Evolutionary conservation across 2,113 vertebrate genomes (phyloP), one percentile per base, ranked within the genome.

Genomic region (Oriolus oriolus): DNA sequence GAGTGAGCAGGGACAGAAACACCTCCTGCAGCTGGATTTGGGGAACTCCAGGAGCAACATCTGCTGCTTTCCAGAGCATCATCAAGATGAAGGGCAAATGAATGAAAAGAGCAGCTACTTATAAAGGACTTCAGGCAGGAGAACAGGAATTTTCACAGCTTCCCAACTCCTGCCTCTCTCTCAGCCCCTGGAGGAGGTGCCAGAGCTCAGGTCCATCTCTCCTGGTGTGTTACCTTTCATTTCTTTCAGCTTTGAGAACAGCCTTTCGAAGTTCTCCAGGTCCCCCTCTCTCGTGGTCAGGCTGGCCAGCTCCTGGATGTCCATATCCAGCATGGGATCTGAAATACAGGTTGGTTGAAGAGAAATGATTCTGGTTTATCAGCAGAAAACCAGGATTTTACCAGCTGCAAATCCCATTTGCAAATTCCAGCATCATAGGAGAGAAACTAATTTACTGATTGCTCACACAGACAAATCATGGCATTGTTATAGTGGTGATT

Each of bases 231-330:
- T 98, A 99, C 99, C 99, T 99, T 99, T 99, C 99, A 99, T 99
- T 97, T 99, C 99, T 93, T 99, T 99, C 87, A 99, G 97, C 98
- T 99, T 99, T 63, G 99, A 99, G 82, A 99, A 99, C 2, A 99
- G 98, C 59, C 99, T 98, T 79, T 99, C 99, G 50, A 99, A 99
- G 96, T 99, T 99, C 92, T 99, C 99, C 97, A 99, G 96, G 96
- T 99, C 99, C 28, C 98, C 98, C 63, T 99, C 99, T 49, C 99
- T 98, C 1, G 99, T 98, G n/a, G 99, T 99, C 19, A 99, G 99
- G 96, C 97, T 99, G 83, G 99, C 99, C 20, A 99, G 95, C 95
- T 99, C 99, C 75, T 99, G 99, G 94, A 99, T 99, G 95, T 99
- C 99, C 96, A 98, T 97, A 79, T 99, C 98, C 81, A 99, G 97